These are phyloP conservation scores for Pteria penguin DNA, from an alignment of 2,888 invertebrate species.

Conservation along the genomic window DNA sequence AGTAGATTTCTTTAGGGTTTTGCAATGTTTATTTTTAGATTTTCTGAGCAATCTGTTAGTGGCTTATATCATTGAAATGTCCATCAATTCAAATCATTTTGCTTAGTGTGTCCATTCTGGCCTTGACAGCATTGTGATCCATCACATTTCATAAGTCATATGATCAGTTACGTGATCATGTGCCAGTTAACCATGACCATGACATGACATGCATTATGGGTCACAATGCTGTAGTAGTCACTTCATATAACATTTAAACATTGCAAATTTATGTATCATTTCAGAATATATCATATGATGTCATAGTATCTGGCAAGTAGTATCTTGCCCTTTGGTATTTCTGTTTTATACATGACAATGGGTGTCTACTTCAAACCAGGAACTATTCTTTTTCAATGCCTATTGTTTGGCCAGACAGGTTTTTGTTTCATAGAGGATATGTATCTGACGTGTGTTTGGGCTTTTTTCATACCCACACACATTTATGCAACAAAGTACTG, in stretches of 20 bases:
- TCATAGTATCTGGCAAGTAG: not conserved
- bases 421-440: not conserved
- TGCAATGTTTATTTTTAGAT: constrained; percentile 41
- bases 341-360: constrained; percentile 6
- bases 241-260: too few species aligned
- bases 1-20: constrained; percentile 33
- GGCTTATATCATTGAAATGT: constrained; percentile 19
- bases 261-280: too few species aligned
- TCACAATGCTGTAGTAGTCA: too few species aligned
- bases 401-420: constrained; percentile 1
- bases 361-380: not conserved
- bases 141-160: too few species aligned
- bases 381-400: not conserved
- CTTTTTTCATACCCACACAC: constrained; percentile 24
- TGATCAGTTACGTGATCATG: too few species aligned
- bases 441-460: not conserved
- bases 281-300: not conserved
- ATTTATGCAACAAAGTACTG: constrained; percentile 40
- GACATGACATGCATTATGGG: too few species aligned
- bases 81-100: too few species aligned
- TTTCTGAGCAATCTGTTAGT: constrained; percentile 35
- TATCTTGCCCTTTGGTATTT: not conserved
- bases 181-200: too few species aligned
- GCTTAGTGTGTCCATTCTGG: too few species aligned
- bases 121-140: too few species aligned